Conservation (phyloP, 2,113 vertebrate genomes). For the Brachionichthys hirsutus region DNA sequence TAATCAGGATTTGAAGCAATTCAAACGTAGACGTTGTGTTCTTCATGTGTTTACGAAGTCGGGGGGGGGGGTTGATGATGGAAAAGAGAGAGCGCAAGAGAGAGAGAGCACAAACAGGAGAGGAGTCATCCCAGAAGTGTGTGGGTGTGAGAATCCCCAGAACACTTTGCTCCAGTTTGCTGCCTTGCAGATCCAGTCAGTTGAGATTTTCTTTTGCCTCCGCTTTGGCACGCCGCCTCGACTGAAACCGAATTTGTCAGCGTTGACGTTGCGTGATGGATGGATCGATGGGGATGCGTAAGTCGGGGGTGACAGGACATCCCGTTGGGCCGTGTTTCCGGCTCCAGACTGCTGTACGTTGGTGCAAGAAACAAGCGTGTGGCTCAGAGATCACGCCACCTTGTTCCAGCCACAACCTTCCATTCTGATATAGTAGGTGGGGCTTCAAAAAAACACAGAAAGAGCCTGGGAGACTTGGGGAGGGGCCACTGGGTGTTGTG, state of each 20-base stretch:
- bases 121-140: constrained; percentile 60
- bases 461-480: constrained; percentile 36
- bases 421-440: constrained; percentile 34
- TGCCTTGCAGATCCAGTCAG: constrained; percentile 65
- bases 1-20: background rate
- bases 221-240: constrained; percentile 37
- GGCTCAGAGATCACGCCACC: constrained; percentile 15
- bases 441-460: constrained; percentile 14
- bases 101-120: constrained; percentile 19
- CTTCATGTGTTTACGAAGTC: constrained; percentile 25
- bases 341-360: constrained; percentile 34
- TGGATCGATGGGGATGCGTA: constrained; percentile 55
- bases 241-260: constrained; percentile 35
- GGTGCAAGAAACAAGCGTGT: constrained; percentile 43
- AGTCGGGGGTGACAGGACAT: constrained; percentile 50
- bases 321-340: constrained; percentile 48
- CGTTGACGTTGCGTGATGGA: constrained; percentile 14
- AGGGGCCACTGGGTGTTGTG: constrained; percentile 46
- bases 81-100: constrained; percentile 4
- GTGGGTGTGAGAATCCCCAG: constrained; percentile 42
- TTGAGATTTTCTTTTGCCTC: constrained; percentile 41
- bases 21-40: constrained; percentile 17
- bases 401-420: constrained; percentile 17
- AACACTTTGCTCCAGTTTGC: constrained; percentile 55
- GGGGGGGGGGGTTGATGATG: background rate